Base-by-base conservation (phyloP, 2,888 invertebrate genomes). In the Gisinianus flammeolus region DNA sequence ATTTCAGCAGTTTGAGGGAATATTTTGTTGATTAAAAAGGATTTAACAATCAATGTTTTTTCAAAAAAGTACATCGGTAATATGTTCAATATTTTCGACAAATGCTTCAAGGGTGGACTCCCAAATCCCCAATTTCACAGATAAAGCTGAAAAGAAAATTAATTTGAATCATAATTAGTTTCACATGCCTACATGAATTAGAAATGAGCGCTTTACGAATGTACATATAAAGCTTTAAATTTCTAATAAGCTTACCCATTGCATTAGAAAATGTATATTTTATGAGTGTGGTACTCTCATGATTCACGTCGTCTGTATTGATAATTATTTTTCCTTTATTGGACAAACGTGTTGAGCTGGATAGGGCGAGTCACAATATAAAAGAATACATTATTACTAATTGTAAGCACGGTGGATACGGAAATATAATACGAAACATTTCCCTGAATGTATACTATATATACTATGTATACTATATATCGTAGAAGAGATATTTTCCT, bases 261-360 rank as follows among this genome's bases (percentile, higher is more conserved):
- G 95, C 97, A 89, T 98, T 94, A 4, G 97, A 97, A 87, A 97
- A 95, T 24, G 98, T 93, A 86, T 95, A 98, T 86, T 94, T 95
- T 85, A 97, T 95, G 79, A 96, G 87, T 35, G 90, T 90, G 73
- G 90, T 90, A 30, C 80, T 79, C n/a, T 72, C 0, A 4, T 19
- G 19, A 72, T 83, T 83, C 33, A 91, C 90, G 64, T 90, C 89
- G 0, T 90, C 88, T 0, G 88, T 86, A 30, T 89, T 88, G 80
- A 92, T 85, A n/a, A 90, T 86, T 77, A 90, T 88, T 75, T 87
- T 86, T 30, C 89, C 90, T 74, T 88, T 87, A 56, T 31, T 71
- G 5, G 85, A 86, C 26, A 90, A 85, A 58, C 87, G 86, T 74
- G 89, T 89, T 68, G 84, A 86, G 79, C 88, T 88, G 28, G 5